A percentile compares a stretch with the other conserved stretches of the same genome.
Conservation (phyloP, 92 coral and sea anemone species). For the Zoanthus gigantus region DNA sequence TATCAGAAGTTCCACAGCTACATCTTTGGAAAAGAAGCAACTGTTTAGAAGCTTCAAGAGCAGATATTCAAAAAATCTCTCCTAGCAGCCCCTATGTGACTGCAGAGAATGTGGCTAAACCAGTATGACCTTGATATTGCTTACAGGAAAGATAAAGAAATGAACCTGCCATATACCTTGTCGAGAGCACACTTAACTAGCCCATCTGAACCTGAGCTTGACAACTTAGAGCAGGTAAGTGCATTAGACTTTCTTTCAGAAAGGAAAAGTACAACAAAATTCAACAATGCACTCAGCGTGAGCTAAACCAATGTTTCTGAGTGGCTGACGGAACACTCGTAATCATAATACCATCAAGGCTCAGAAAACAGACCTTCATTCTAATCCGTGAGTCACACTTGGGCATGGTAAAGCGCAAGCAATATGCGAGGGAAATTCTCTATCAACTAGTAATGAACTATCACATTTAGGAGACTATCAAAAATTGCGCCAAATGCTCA, state of each 20-base stretch:
- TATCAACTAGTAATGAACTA: conserved; percentile 54
- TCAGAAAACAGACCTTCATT: conserved; percentile 42
- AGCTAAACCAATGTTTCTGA: conserved; percentile 38
- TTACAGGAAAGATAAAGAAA: conserved; percentile 53
- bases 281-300: conserved; percentile 52
- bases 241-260: conserved; percentile 46
- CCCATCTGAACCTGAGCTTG: conserved; percentile 28
- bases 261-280: not conserved
- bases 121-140: conserved; percentile 48
- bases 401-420: conserved; percentile 53
- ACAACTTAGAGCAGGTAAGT: conserved; percentile 46
- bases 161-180: conserved; percentile 47
- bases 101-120: conserved; percentile 61
- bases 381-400: conserved; percentile 50
- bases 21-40: too few relatives aligned
- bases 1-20: too few relatives aligned
- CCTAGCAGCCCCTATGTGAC: conserved; percentile 55
- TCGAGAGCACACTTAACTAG: conserved; percentile 36
- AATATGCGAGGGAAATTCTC: conserved; percentile 41
- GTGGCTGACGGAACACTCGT: conserved; percentile 54
- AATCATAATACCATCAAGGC: conserved; percentile 51
- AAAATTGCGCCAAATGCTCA: conserved; percentile 53
- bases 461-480: conserved; percentile 55
- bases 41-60: too few relatives aligned
- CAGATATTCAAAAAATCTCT: not conserved